phyloP scores from a whole-genome alignment of 2,797 vertebrate genomes.

The Urosaurus nigricauda region DNA sequence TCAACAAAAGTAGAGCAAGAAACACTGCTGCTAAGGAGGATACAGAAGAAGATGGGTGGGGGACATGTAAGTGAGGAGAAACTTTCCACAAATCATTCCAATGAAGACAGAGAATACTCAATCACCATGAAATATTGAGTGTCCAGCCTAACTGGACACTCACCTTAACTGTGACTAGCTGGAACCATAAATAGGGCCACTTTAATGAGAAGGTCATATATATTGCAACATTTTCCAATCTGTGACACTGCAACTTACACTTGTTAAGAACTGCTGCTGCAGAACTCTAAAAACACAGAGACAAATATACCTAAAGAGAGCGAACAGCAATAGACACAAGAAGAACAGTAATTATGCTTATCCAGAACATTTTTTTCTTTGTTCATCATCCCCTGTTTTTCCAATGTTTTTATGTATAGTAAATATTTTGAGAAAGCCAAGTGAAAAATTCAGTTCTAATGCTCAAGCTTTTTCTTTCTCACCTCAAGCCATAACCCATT shows the following conservation, averaged over 20 bases:
- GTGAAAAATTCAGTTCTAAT: slow-evolving; percentile 10
- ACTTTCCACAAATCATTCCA: neutral
- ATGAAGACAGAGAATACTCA: neutral
- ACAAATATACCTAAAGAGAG: neutral
- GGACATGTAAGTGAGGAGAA: neutral
- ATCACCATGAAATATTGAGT: neutral
- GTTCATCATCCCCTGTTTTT: neutral
- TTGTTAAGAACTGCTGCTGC: neutral
- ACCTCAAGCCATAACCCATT: slow-evolving; percentile 22
- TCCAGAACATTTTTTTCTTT: neutral
- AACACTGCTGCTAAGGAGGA: neutral
- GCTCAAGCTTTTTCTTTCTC: slow-evolving; percentile 12
- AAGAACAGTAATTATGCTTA: neutral
- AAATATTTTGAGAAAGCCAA: slow-evolving; percentile 5
- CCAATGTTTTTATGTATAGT: neutral
- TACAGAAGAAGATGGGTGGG: neutral
- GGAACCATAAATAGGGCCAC: neutral
- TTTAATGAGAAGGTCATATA: neutral
- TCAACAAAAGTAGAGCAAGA: neutral
- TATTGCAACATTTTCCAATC: neutral
- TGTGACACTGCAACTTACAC: neutral
- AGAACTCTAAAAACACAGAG: neutral
- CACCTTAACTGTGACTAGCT: too few species aligned
- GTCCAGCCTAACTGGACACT: neutral
- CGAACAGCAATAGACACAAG: neutral